These are phyloP conservation scores for Terrapene triunguis DNA, from an alignment of 2,113 vertebrate species.

Conservation along the genomic window DNA sequence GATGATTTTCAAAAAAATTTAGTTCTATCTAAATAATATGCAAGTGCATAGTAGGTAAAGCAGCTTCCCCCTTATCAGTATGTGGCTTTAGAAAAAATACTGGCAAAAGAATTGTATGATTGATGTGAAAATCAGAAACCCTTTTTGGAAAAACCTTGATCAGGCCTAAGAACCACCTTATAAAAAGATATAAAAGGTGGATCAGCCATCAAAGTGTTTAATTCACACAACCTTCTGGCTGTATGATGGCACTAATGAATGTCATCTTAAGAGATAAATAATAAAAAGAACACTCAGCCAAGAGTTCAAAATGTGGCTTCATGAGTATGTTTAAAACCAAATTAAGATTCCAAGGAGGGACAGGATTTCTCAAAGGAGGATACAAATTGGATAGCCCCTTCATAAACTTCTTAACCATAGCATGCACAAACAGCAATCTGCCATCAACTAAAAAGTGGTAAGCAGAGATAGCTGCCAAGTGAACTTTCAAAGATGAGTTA, in stretches of 20 bases:
- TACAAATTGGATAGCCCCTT: background rate
- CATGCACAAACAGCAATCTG: background rate
- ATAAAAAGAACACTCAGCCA: background rate
- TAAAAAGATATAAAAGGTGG: background rate
- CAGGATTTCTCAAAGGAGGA: background rate
- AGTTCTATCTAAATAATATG: background rate
- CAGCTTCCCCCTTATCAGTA: background rate
- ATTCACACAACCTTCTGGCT: background rate
- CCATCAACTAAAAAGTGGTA: background rate
- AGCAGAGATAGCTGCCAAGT: background rate
- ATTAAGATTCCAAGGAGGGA: background rate
- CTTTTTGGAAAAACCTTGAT: background rate
- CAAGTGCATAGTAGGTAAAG: background rate
- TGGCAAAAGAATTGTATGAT: background rate
- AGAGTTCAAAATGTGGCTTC: background rate
- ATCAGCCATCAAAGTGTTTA: background rate
- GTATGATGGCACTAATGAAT: background rate
- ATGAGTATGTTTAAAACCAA: background rate
- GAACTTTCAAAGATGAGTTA: background rate
- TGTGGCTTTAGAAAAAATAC: background rate
- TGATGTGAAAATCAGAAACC: background rate
- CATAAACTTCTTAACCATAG: background rate
- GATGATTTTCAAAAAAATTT: background rate
- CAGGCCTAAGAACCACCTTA: too few relatives aligned
- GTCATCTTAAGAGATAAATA: background rate